phyloP scores from a whole-genome alignment of 2,113 vertebrate species.

The Atractosteus spatula region DNA sequence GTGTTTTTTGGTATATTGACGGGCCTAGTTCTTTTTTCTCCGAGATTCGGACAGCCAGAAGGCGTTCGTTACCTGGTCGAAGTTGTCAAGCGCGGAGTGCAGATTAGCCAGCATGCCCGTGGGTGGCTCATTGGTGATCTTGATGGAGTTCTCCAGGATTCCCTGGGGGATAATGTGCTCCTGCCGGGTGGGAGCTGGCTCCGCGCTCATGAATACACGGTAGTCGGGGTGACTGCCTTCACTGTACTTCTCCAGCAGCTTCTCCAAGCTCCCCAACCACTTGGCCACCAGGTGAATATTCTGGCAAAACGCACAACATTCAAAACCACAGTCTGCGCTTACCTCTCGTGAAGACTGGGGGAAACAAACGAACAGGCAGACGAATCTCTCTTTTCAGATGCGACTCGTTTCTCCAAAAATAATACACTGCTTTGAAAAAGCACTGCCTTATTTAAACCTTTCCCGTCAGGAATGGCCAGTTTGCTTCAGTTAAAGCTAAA shows the following conservation, averaged over 20 bases:
- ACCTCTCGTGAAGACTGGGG: too few relatives aligned
- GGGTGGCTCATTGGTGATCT: conserved; percentile 74
- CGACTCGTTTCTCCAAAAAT: too few relatives aligned
- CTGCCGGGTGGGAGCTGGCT: conserved; percentile 62
- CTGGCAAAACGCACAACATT: conserved; percentile 38
- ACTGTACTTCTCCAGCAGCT: conserved; percentile 66
- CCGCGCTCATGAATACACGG: conserved; percentile 66
- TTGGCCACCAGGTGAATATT: conserved; percentile 76
- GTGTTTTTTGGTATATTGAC: too few relatives aligned
- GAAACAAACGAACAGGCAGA: too few relatives aligned
- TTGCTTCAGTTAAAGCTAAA: neutral
- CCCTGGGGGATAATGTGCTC: conserved; percentile 70
- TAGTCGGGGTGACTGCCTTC: conserved; percentile 65
- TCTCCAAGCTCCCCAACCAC: conserved; percentile 69
- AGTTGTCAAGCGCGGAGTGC: conserved; percentile 67
- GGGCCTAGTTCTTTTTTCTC: neutral
- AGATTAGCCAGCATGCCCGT: conserved; percentile 72
- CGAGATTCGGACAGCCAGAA: too few relatives aligned
- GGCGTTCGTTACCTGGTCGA: conserved; percentile 58
- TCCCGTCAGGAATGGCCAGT: neutral
- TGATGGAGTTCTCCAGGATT: conserved; percentile 75
- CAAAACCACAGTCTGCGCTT: too few relatives aligned
- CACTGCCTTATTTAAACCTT: neutral
- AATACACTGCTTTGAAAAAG: neutral
- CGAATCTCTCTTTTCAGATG: too few relatives aligned